Evolutionary conservation across 2,797 vertebrate genomes (phyloP).

Genomic region (Alcedo atthis): DNA sequence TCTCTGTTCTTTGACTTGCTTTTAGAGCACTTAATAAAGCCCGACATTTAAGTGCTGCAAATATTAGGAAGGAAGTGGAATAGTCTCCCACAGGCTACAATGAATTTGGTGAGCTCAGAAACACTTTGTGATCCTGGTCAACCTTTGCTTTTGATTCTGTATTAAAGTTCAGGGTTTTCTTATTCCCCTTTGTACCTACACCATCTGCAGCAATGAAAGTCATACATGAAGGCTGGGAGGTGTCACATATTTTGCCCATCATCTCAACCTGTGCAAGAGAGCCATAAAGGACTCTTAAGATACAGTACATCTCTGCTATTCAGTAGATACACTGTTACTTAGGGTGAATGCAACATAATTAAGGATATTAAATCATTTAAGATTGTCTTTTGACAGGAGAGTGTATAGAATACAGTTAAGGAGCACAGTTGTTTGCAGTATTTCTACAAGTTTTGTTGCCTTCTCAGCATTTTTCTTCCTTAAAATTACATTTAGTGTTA

Average conservation of each 20-base stretch:
- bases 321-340: not conserved
- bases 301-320: not conserved
- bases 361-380: not conserved
- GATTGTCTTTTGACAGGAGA: not conserved
- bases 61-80: not conserved
- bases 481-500: not conserved
- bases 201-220: not conserved
- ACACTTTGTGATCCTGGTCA: not conserved
- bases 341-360: not conserved
- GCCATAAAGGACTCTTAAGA: not conserved
- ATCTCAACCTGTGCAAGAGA: not conserved
- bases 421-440: not conserved
- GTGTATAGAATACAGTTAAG: not conserved
- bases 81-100: not conserved
- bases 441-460: not conserved
- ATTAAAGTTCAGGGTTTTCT: not conserved
- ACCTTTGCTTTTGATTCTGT: not conserved
- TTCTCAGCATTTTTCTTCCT: not conserved
- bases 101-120: not conserved
- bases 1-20: not conserved
- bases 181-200: not conserved
- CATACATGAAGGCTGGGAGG: accelerated
- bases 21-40: not conserved
- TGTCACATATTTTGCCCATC: not conserved
- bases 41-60: not conserved